Evolutionary conservation across 2,888 invertebrate species (phyloP), one percentile per base, ranked within the genome.

Genomic region (Oscheius sp.): DNA sequence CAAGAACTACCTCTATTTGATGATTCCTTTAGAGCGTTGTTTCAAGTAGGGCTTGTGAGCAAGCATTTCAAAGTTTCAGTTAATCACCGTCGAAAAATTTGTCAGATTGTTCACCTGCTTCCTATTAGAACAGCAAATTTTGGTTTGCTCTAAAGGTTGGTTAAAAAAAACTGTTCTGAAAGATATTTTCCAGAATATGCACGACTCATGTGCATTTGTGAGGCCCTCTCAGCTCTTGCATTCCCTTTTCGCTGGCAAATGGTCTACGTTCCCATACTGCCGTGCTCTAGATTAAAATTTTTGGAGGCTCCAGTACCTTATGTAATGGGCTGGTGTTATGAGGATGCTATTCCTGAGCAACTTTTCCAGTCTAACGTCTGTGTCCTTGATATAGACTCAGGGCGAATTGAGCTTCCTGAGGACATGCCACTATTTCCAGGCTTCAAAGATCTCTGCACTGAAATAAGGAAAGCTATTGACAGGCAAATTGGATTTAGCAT

Each of bases 201-300:
- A 89, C 92, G 93, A 87, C 89, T 98, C 82, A 97, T 97, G 95
- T 90, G 96, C 75, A 95, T 98, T 17, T 93, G 96, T 4, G 98
- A 98, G 89, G 93, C 95, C 83, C 91, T 96, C 80, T 93, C 92
- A 2, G 91, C 93, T 0, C 89, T 98, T 27, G 89, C 96, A 42
- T 93, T 96, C 85, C 98, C 98, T 1, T 98, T 97, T 87, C 90
- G 92, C 29, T 98, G 98, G 98, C 95, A 96, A 64, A 96, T 98
- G 88, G 96, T 98, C 2, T 98, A 98, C 88, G 98, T 97, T 71
- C 98, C 98, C 31, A 96, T 98, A 86, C 89, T 98, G 82, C 98
- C 98, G 0, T 93, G 95, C 58, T 87, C 89, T 3, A 86, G 87
- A 50, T 92, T 94, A 20, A 89, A 96, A 73, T 98, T 98, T 88